Percentiles rank a stretch among this genome's conserved stretches.
Evolutionary conservation across 2,797 vertebrate species (phyloP).

Genomic region (Eremophila alpestris): DNA sequence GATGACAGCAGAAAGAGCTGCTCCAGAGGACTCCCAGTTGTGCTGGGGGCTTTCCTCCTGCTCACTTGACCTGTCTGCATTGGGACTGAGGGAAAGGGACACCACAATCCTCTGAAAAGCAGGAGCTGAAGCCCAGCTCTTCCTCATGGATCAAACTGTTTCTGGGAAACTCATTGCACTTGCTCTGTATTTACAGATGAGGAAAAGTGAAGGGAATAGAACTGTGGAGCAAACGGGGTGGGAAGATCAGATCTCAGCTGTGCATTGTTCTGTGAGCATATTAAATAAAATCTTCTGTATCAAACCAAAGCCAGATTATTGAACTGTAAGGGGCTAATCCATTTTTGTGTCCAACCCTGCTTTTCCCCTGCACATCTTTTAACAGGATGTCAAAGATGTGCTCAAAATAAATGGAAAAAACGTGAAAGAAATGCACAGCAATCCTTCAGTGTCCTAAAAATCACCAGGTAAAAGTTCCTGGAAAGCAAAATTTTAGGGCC

Average conservation of each 20-base stretch:
- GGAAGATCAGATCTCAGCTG: background rate
- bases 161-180: background rate
- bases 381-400: background rate
- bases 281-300: background rate
- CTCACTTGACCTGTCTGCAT: background rate
- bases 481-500: background rate
- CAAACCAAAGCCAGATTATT: background rate
- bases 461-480: background rate
- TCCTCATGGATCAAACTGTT: background rate
- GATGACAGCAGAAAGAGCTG: background rate
- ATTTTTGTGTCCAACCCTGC: background rate
- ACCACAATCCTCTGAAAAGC: background rate
- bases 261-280: background rate
- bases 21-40: background rate
- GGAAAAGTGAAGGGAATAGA: background rate
- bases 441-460: background rate
- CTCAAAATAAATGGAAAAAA: background rate
- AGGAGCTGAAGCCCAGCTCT: background rate
- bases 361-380: background rate
- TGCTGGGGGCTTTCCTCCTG: background rate
- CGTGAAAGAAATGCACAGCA: background rate
- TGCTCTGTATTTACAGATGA: background rate
- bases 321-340: constrained; percentile 20
- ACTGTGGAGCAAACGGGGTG: background rate
- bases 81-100: background rate